Conservation (phyloP, 2,888 invertebrate species). For the Melinaea menophilus region DNA sequence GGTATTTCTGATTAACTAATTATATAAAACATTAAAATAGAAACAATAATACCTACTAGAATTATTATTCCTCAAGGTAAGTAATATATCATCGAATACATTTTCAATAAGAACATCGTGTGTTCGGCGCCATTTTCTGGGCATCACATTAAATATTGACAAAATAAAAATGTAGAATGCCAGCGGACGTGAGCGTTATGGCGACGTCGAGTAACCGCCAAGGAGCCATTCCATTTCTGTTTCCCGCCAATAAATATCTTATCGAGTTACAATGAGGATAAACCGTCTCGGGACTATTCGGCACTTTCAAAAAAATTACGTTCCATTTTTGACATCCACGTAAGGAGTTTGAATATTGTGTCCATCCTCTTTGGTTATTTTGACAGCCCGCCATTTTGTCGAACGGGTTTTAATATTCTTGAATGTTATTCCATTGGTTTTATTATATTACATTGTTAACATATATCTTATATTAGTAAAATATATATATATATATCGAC, state of each 20-base stretch:
- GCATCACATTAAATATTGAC: constrained; percentile 75
- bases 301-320: constrained; percentile 44
- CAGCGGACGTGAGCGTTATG: constrained; percentile 63
- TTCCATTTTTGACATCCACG: constrained; percentile 33
- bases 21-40: too few species aligned
- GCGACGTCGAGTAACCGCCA: constrained; percentile 59
- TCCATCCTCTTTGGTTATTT: constrained; percentile 30
- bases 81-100: constrained; percentile 5
- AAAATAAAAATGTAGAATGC: constrained; percentile 75
- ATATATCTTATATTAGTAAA: neutral
- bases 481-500: too few species aligned
- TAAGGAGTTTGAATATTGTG: constrained; percentile 19
- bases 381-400: constrained; percentile 30
- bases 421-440: neutral
- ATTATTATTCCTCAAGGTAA: neutral
- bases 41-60: too few species aligned
- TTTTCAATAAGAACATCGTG: constrained; percentile 19
- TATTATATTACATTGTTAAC: neutral
- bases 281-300: constrained; percentile 55
- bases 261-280: constrained; percentile 73
- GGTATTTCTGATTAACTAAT: too few species aligned
- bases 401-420: constrained; percentile 23
- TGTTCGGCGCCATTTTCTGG: constrained; percentile 39
- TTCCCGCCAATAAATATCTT: constrained; percentile 75
- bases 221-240: constrained; percentile 71